A percentile compares a stretch with the other conserved stretches of the same genome.
These are phyloP conservation scores for Caranx ignobilis DNA, from an alignment of 2,113 vertebrate genomes.

Conservation along the genomic window DNA sequence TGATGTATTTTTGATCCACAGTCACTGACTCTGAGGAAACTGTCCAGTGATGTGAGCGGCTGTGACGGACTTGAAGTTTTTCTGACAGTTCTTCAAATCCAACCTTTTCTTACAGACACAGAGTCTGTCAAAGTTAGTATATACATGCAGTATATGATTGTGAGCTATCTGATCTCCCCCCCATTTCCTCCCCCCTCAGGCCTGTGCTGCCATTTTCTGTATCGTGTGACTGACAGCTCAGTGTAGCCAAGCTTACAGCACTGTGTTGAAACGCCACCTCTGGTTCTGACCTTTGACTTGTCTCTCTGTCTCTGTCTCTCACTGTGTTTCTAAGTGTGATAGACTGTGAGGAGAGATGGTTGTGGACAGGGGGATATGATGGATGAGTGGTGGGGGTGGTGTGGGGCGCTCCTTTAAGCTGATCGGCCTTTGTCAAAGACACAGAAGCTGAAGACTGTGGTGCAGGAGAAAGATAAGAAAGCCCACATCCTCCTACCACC, in stretches of 20 bases:
- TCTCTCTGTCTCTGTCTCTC: conserved; percentile 4
- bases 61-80: neutral
- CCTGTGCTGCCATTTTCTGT: neutral
- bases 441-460: neutral
- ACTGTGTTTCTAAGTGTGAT: neutral
- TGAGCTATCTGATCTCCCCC: neutral
- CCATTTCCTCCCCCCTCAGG: neutral
- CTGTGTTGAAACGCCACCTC: conserved; percentile 21
- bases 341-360: neutral
- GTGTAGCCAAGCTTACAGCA: conserved; percentile 25
- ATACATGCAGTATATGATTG: neutral
- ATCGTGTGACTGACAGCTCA: conserved; percentile 46
- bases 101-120: no score
- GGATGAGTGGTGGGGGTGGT: neutral
- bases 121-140: neutral
- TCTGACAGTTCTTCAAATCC: neutral
- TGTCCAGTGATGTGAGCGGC: neutral
- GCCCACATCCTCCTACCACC: conserved; percentile 2
- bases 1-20: neutral
- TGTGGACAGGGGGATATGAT: no score
- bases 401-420: neutral
- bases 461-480: neutral
- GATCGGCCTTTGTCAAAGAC: neutral
- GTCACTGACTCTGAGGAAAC: no score
- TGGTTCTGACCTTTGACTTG: conserved; percentile 32